Percentiles rank a stretch among this genome's conserved stretches.
Conservation (phyloP, 1,140 invertebrate species). For the Aplysia californica region DNA sequence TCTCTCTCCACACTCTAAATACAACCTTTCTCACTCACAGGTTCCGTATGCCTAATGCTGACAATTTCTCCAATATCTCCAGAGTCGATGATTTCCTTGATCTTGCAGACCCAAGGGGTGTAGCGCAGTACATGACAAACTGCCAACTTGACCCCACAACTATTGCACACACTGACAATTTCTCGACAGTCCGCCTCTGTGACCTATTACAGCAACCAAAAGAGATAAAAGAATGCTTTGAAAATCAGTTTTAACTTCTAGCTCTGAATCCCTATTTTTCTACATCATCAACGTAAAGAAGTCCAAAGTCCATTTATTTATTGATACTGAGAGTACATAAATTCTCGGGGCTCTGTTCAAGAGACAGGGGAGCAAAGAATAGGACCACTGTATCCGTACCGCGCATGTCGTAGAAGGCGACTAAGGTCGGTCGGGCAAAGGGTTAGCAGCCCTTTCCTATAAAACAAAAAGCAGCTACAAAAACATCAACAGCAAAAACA, state of each 20-base stretch:
- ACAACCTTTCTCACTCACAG: too few relatives aligned
- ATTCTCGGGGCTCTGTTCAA: not conserved
- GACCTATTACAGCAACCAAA: constrained; percentile 46
- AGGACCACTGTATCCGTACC: too few relatives aligned
- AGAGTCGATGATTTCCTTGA: constrained; percentile 67
- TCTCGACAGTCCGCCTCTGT: constrained; percentile 67
- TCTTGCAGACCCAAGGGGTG: constrained; percentile 59
- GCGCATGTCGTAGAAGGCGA: too few relatives aligned
- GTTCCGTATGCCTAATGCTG: constrained; percentile 70
- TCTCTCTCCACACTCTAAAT: too few relatives aligned
- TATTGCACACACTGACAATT: constrained; percentile 64
- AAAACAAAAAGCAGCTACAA: too few relatives aligned
- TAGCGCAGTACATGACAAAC: constrained; percentile 71
- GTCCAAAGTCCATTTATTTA: not conserved
- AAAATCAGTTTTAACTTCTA: too few relatives aligned
- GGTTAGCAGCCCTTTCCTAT: too few relatives aligned
- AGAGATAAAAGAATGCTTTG: too few relatives aligned
- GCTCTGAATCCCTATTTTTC: too few relatives aligned
- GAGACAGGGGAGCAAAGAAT: too few relatives aligned
- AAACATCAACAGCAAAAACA: too few relatives aligned
- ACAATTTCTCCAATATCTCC: constrained; percentile 68
- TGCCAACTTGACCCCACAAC: constrained; percentile 63
- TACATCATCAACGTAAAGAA: not conserved
- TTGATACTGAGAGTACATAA: not conserved
- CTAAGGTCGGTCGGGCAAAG: too few relatives aligned